Conservation (phyloP, 2,113 vertebrate genomes). For the Seriola rivoliana region DNA sequence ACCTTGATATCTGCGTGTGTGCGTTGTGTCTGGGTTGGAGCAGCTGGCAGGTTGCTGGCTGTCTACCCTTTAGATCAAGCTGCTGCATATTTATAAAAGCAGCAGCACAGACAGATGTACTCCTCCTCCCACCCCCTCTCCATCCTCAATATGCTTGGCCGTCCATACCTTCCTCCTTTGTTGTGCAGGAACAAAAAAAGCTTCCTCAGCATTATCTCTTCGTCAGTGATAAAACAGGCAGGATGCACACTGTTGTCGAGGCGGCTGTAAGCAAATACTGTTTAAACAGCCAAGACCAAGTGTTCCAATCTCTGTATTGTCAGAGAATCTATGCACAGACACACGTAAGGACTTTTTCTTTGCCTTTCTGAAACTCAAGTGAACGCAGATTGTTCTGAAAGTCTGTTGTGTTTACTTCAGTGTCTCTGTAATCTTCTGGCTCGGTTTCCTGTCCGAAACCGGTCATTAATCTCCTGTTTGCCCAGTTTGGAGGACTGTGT, state of each 20-base stretch:
- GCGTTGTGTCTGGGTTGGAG: conserved; percentile 18
- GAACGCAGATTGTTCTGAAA: background rate
- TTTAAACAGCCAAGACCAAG: background rate
- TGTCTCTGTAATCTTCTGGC: background rate
- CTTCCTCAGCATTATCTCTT: conserved; percentile 9
- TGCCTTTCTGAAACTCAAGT: background rate
- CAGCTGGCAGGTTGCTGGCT: conserved; percentile 63
- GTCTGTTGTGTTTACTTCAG: background rate
- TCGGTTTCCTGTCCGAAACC: background rate
- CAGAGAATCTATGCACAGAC: no score
- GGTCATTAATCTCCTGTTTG: background rate
- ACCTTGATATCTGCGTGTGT: background rate
- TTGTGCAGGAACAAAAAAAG: conserved; percentile 34
- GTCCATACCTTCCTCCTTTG: conserved; percentile 28
- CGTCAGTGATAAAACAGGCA: background rate
- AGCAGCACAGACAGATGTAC: conserved; percentile 48
- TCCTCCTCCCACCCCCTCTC: conserved; percentile 2
- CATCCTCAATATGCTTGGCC: conserved; percentile 21
- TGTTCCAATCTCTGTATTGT: background rate
- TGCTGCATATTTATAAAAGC: conserved; percentile 72
- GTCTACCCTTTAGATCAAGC: conserved; percentile 56
- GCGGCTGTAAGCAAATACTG: background rate
- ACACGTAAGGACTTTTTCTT: no score
- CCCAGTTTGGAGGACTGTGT: background rate
- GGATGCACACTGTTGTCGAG: background rate